phyloP scores from a whole-genome alignment of 2,113 vertebrate species.

The Daboia siamensis region DNA sequence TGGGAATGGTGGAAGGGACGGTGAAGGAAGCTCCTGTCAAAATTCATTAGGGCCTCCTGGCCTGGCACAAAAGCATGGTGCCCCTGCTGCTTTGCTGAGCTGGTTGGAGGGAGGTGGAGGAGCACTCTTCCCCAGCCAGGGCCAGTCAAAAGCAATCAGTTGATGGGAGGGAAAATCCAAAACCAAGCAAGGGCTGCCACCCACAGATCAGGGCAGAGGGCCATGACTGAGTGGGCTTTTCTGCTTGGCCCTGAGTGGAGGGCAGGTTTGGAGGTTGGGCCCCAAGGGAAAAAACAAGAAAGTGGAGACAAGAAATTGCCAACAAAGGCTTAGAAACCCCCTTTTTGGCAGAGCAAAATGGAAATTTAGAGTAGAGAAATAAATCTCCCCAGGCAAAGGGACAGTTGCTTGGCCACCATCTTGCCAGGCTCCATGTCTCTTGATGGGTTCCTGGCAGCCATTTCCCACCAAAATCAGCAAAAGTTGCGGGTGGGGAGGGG shows the following conservation, averaged over 20 bases:
- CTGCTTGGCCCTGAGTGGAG: neutral
- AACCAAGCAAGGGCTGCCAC: neutral
- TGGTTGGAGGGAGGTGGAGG: neutral
- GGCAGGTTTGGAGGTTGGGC: neutral
- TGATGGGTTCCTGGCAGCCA: neutral
- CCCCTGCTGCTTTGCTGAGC: neutral
- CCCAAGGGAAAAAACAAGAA: neutral
- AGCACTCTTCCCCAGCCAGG: neutral
- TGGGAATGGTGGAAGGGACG: neutral
- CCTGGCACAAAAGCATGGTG: neutral
- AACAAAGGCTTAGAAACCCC: neutral
- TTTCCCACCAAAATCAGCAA: neutral
- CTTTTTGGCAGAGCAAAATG: neutral
- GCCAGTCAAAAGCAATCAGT: conserved; percentile 7
- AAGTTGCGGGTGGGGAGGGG: neutral
- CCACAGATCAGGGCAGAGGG: neutral
- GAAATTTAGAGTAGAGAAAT: neutral
- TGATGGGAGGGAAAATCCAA: neutral
- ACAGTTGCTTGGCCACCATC: neutral
- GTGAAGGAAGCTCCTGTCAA: conserved; percentile 3
- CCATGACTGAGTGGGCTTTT: neutral
- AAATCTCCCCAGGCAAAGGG: neutral
- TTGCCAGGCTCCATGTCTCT: neutral
- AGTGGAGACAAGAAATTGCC: neutral
- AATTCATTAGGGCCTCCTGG: neutral